phyloP scores from a whole-genome alignment of 2,113 vertebrate species.

The Nesoenas mayeri region DNA sequence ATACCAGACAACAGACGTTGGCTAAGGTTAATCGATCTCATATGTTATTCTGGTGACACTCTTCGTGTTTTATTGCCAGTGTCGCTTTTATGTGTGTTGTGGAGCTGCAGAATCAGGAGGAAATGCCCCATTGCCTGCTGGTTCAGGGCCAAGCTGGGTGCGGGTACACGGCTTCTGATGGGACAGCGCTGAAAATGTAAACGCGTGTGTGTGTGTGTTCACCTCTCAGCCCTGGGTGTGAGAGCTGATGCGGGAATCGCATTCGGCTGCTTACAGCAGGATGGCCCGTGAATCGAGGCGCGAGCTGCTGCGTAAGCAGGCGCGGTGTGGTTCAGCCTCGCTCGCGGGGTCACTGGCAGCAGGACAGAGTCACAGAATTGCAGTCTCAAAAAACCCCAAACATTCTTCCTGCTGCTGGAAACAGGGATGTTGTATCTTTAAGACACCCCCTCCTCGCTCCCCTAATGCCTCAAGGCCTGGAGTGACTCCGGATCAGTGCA shows the following conservation, averaged over 20 bases:
- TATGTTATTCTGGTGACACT: background rate
- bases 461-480: conserved; percentile 48
- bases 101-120: background rate
- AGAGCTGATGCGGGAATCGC: background rate
- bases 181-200: background rate
- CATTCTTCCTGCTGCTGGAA: background rate
- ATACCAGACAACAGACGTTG: background rate
- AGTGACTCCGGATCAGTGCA: conserved; percentile 61
- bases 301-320: background rate
- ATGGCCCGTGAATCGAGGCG: accelerated
- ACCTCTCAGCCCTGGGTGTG: background rate
- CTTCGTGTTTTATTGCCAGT: background rate
- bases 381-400: background rate
- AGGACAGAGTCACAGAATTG: background rate
- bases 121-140: background rate
- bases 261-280: background rate
- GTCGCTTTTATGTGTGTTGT: background rate
- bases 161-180: background rate
- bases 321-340: background rate
- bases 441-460: conserved; percentile 43
- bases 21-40: background rate
- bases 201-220: background rate
- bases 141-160: background rate
- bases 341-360: background rate
- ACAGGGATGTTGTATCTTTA: conserved; percentile 62